Base-by-base conservation (phyloP, 2,888 invertebrate genomes). In the Branchellion lobata region DNA sequence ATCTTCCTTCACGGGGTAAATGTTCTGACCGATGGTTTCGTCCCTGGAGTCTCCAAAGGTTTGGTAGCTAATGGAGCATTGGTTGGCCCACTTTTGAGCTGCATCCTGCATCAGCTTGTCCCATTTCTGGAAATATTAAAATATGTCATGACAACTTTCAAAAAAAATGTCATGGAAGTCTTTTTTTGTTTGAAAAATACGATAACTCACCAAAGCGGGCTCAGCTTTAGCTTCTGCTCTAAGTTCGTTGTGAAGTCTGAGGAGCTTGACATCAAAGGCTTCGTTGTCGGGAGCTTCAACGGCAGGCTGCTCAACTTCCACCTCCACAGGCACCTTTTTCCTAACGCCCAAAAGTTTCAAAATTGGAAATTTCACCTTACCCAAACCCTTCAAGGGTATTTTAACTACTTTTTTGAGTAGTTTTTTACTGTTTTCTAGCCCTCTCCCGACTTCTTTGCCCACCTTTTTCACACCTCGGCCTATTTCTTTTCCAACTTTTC, bases 1-100 rank as follows among this genome's bases (percentile, higher is more conserved):
- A 57, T n/a, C 61, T 57, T 57, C 61, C 21, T 57, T 57, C 61
- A 57, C 61, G 21, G 61, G 61, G n/a, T 57, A 57, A 57, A 57
- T 57, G 24, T 57, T 57, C n/a, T 57, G 61, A 14, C 61, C 61
- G 61, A 14, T 14, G 21, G 61, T 57, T 5, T 57, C 61, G 24
- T 57, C 61, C 24, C 61, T 8, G 3, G 61, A 57, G n/a, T 57
- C 61, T 18, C n/a, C 61, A n/a, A 57, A 57, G 61, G 21, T 57
- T n/a, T 57, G 5, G 61, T 57, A 57, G 24, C 61, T n/a, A 57
- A 57, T 57, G n/a, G 61, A 24, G 61, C 61, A 57, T n/a, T 57
- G n/a, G 61, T 57, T 57, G 5, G 61, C 61, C 61, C 61, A 57
- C 21, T 57, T n/a, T 57, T 57, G n/a, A 57, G 61, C 61, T n/a